Evolutionary conservation across 2,888 invertebrate genomes (phyloP).

Genomic region (Tipula lateralis): DNA sequence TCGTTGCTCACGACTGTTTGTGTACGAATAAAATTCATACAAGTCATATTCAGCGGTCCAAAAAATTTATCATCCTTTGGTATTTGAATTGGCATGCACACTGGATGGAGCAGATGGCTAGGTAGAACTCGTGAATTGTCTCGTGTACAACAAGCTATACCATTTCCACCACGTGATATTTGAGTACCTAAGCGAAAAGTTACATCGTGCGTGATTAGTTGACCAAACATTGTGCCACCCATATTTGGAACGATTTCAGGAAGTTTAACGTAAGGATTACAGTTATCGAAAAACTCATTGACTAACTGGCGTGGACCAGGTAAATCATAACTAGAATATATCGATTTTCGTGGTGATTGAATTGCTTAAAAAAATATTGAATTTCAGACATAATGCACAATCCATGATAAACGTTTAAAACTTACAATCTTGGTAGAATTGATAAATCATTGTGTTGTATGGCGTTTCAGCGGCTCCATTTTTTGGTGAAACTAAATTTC

Average conservation of each 20-base stretch:
- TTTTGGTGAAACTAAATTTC: not conserved
- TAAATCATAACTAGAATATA: conserved; percentile 58
- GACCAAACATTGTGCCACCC: conserved; percentile 31
- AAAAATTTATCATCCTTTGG: conserved; percentile 55
- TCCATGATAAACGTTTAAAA: not conserved
- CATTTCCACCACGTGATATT: conserved; percentile 36
- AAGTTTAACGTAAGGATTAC: not conserved
- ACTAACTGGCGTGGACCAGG: conserved; percentile 58
- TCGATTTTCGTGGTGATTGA: conserved; percentile 57
- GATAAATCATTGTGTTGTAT: not conserved
- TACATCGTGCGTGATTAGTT: conserved; percentile 33
- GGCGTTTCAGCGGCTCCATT: not conserved
- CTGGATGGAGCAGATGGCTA: conserved; percentile 52
- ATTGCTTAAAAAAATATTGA: conserved; percentile 35
- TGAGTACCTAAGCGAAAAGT: not conserved
- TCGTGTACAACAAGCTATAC: conserved; percentile 54
- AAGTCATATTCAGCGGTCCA: conserved; percentile 50
- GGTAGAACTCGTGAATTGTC: conserved; percentile 50
- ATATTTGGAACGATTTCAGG: conserved; percentile 29
- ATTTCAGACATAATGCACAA: not conserved
- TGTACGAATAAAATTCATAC: conserved; percentile 59
- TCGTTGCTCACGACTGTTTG: conserved; percentile 54
- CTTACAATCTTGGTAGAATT: conserved; percentile 6
- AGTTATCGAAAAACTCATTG: not conserved
- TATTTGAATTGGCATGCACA: conserved; percentile 58